A percentile compares a stretch with the other conserved stretches of the same genome.
phyloP scores from a whole-genome alignment of 1,140 invertebrate genomes.

The Diprion similis region DNA sequence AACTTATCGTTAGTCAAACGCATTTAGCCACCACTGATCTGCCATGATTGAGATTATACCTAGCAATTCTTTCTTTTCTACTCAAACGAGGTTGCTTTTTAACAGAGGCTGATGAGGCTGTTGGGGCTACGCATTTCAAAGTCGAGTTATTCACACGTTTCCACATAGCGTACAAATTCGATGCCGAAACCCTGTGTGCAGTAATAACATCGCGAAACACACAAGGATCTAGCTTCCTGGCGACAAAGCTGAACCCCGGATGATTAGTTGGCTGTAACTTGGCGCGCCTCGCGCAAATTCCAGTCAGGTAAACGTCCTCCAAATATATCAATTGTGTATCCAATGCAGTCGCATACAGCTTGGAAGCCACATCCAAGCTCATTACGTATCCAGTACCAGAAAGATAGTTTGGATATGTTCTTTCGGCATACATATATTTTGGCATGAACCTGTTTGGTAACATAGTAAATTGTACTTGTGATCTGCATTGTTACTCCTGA shows the following conservation, averaged over 20 bases:
- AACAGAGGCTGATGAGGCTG: conserved; percentile 25
- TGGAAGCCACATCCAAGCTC: conserved; percentile 71
- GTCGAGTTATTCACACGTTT: conserved; percentile 45
- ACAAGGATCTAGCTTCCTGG: conserved; percentile 60
- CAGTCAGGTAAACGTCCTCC: conserved; percentile 89
- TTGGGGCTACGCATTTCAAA: conserved; percentile 32
- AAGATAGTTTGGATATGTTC: conserved; percentile 82
- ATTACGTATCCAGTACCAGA: conserved; percentile 86
- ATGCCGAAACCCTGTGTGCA: conserved; percentile 49
- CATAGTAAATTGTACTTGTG: background rate
- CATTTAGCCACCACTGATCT: conserved; percentile 38
- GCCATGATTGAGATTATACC: conserved; percentile 38
- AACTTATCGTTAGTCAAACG: conserved; percentile 31
- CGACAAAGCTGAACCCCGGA: conserved; percentile 67
- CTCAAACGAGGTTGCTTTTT: conserved; percentile 36
- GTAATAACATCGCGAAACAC: conserved; percentile 52
- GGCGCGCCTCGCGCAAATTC: conserved; percentile 64
- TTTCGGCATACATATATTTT: conserved; percentile 77
- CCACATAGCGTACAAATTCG: conserved; percentile 54
- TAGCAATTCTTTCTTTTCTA: conserved; percentile 42
- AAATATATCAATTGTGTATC: conserved; percentile 76
- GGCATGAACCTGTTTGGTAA: conserved; percentile 72
- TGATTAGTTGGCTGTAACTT: conserved; percentile 64
- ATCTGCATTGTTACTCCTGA: too few species aligned
- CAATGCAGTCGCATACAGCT: conserved; percentile 74